Conservation (phyloP, 2,113 vertebrate species). For the Rhea pennata region DNA sequence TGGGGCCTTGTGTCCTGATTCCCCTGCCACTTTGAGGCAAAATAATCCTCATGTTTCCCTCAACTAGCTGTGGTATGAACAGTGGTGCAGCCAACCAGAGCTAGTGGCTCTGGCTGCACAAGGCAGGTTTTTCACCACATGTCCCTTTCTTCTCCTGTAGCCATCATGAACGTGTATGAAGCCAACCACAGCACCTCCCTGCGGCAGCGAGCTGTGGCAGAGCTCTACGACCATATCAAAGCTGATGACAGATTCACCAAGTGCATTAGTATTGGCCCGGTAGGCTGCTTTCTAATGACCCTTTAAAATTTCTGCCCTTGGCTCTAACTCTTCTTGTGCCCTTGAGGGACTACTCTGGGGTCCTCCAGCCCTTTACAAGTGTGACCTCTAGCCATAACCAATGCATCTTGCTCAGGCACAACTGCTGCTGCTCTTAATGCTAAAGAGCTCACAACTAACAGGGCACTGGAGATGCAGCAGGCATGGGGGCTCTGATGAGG, state of each 20-base stretch:
- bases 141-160: slow-evolving; percentile 67
- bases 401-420: not conserved
- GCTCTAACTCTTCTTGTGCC: not conserved
- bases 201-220: slow-evolving; percentile 77
- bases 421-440: not conserved
- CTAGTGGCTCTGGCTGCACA: not conserved
- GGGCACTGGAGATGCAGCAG: not conserved
- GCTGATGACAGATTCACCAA: slow-evolving; percentile 94
- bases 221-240: slow-evolving; percentile 88
- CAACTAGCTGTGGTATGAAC: rapidly evolving
- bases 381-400: not conserved
- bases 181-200: slow-evolving; percentile 82
- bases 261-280: slow-evolving; percentile 93
- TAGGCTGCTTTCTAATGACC: slow-evolving; percentile 45
- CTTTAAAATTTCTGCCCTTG: not conserved
- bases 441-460: not conserved
- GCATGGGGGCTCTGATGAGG: not conserved
- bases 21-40: not conserved
- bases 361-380: not conserved
- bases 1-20: not conserved
- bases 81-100: not conserved
- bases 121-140: not conserved
- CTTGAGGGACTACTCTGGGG: not conserved
- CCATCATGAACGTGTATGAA: slow-evolving; percentile 88
- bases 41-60: not conserved